Evolutionary conservation across 2,113 vertebrate genomes (phyloP), one percentile per base, ranked within the genome.

Genomic region (Tetraodon nigroviridis): DNA sequence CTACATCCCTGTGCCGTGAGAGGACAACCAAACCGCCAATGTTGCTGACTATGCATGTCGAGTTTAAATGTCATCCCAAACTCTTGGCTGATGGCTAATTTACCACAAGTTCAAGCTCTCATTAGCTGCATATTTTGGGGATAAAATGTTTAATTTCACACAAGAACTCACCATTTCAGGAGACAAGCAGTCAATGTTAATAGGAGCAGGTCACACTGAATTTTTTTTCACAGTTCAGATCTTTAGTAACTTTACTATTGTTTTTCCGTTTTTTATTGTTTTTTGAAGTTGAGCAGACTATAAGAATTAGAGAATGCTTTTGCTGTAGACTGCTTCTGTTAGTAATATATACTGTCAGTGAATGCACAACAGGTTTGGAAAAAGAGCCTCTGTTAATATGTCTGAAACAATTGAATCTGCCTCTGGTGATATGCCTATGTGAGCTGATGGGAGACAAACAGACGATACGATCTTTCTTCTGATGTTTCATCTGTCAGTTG

Each of bases 1-100:
- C 46, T 69, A 64, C 71, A 78, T 78, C 71, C 53, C 50, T 47
- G 42, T 61, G 65, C 67, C 61, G 47, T 3, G 46, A 75, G 57
- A 57, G 51, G 17, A 46, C 48, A 44, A 62, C 32, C 61, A 56
- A 61, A 46, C 15, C 44, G 61, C 79, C 71, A 66, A 70, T 51
- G 52, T 58, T 72, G 69, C 62, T 70, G 63, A 73, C 77, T 55
- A 52, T 60, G n/a, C 48, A 55, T 64, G 49, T 64, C 21, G 52
- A 67, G 49, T 62, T 27, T 13, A 67, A 45, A 51, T 32, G 19
- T 55, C 32, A 24, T 47, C 52, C 37, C 17, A 10, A 67, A 53
- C 58, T 18, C 19, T 13, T 16, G 32, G 51, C 42, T 45, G 17
- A 47, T 55, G 24, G 27, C 44, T 24, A 22, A 12, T 57, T 41